These are phyloP conservation scores for Panagrolaimus sp. DNA, from an alignment of 1,140 invertebrate genomes.

Conservation along the genomic window DNA sequence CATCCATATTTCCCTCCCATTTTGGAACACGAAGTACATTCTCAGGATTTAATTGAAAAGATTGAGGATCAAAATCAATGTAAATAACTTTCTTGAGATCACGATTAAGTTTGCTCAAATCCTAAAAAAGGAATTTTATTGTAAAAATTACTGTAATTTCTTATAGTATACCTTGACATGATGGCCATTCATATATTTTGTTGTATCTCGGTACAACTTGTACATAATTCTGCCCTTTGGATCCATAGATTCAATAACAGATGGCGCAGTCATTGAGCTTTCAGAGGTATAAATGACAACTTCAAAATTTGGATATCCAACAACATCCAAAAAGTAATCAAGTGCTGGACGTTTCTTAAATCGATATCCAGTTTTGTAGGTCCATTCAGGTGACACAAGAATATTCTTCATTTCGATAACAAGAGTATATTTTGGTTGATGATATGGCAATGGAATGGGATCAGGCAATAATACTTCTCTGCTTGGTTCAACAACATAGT, in stretches of 20 bases:
- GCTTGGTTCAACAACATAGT: constrained; percentile 72
- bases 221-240: constrained; percentile 83
- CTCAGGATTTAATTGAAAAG: constrained; percentile 78
- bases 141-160: neutral
- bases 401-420: constrained; percentile 94
- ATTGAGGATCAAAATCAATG: constrained; percentile 84
- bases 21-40: constrained; percentile 81
- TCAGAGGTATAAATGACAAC: constrained; percentile 93
- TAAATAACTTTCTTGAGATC: constrained; percentile 92
- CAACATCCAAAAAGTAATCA: constrained; percentile 84
- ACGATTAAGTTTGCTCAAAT: constrained; percentile 80
- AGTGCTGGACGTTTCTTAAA: constrained; percentile 96
- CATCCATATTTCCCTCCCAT: constrained; percentile 82
- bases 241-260: constrained; percentile 81
- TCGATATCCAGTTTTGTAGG: constrained; percentile 78
- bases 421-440: constrained; percentile 91
- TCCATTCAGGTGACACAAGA: constrained; percentile 96
- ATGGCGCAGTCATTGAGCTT: constrained; percentile 68
- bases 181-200: constrained; percentile 85
- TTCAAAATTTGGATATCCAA: constrained; percentile 82
- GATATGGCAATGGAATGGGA: constrained; percentile 80
- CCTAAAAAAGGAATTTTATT: constrained; percentile 37
- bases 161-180: constrained; percentile 72
- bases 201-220: constrained; percentile 86
- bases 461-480: constrained; percentile 88